phyloP scores from a whole-genome alignment of 2,888 invertebrate species.

The Apamea sordens region DNA sequence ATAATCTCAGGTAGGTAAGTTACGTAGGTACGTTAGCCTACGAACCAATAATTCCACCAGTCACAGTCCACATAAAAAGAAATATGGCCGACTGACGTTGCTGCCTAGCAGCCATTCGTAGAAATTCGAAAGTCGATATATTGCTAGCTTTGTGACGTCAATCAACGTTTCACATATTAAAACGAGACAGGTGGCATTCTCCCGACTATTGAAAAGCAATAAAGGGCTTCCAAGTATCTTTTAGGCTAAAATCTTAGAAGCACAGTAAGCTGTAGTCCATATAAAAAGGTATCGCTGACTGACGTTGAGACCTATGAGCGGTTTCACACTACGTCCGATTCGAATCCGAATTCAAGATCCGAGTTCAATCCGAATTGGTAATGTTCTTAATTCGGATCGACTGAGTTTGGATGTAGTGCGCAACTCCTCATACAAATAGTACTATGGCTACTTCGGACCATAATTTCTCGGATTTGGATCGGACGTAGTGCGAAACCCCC shows the following conservation, averaged over 20 bases:
- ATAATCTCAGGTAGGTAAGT: not conserved
- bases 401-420: no score
- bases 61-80: constrained; percentile 4
- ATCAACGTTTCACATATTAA: constrained; percentile 3
- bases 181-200: not conserved
- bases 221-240: not conserved
- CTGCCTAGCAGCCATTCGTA: constrained; percentile 16
- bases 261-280: not conserved
- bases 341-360: no score
- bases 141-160: constrained; percentile 14
- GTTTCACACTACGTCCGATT: no score
- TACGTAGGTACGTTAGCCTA: not conserved
- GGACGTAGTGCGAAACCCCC: no score
- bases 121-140: constrained; percentile 29
- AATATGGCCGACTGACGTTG: constrained; percentile 11
- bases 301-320: not conserved
- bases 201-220: not conserved
- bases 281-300: constrained; percentile 4
- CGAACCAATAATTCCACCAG: constrained; percentile 6
- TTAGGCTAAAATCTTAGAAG: not conserved
- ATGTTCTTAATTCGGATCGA: no score
- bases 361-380: no score
- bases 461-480: no score
- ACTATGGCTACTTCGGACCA: no score
- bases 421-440: no score